Conservation (phyloP, 1,140 invertebrate genomes). For the Anastrepha obliqua region DNA sequence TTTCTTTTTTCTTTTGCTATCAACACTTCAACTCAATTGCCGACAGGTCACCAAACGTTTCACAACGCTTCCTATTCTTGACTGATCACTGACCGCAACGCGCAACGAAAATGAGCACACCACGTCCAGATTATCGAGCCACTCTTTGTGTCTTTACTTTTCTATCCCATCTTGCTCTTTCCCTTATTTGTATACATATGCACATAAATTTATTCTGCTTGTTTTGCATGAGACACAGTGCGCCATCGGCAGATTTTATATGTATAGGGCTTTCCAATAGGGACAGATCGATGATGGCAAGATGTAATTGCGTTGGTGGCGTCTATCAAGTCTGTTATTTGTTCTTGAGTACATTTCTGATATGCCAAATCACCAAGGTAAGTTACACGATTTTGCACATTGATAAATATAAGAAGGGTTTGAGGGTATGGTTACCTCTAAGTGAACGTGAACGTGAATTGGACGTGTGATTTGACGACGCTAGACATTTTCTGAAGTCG, state of each 20-base stretch:
- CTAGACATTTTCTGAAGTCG: too few relatives aligned
- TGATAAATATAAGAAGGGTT: too few relatives aligned
- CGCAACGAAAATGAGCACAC: conserved; percentile 1
- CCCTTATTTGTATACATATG: not conserved
- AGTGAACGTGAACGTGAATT: too few relatives aligned
- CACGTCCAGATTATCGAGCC: conserved; percentile 15
- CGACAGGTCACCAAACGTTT: not conserved
- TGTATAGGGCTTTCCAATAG: not conserved
- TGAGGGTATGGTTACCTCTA: too few relatives aligned
- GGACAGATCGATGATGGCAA: too few relatives aligned
- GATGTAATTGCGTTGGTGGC: too few relatives aligned
- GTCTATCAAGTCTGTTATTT: too few relatives aligned
- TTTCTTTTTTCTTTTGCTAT: not conserved
- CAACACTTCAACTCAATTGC: conserved; percentile 3
- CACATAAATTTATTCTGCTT: not conserved
- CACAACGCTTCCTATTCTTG: conserved; percentile 52
- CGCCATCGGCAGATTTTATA: not conserved
- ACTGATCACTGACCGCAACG: conserved; percentile 54
- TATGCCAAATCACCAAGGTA: too few relatives aligned
- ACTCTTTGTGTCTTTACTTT: conserved; percentile 23
- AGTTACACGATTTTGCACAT: too few relatives aligned
- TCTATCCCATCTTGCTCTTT: not conserved
- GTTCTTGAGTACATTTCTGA: too few relatives aligned
- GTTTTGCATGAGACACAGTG: not conserved
- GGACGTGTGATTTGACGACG: too few relatives aligned